Base-by-base conservation (phyloP, 2,797 vertebrate genomes). In the Aythya fuligula region DNA sequence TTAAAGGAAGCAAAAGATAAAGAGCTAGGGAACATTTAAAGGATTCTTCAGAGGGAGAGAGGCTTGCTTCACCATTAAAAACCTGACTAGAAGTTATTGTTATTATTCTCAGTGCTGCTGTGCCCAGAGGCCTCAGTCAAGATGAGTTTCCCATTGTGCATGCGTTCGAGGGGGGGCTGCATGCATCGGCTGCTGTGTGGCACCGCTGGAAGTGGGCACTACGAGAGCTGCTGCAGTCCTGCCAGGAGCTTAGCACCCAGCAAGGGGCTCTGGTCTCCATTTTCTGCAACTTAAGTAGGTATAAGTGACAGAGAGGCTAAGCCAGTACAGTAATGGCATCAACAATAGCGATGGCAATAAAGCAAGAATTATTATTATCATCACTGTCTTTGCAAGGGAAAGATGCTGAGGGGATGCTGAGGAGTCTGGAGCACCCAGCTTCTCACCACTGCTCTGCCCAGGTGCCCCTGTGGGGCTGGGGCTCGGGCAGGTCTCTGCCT, bases 1-100 rank as follows among this genome's bases (percentile, higher is more conserved):
- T 94, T 95, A 94, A 95, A 95, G 74, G 88, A 82, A 93, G 81
- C 65, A 66, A 87, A 93, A 96, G 93, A 96, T 95, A 72, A 96
- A 96, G 95, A 95, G 66, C 4, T 0, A 93, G 80, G 57, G 85
- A 84, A 87, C 15, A 3, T 83, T 87, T 87, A 83, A 93, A 89
- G 75, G 84, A 85, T 92, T 65, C 90, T 95, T 90, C 84, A 76
- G 89, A 70, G 77, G 10, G 69, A 72, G 60, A 1, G 32, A 53
- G 77, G 60, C 61, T 74, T 22, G 36, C 58, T 34, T 82, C 32
- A 22, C 77, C 81, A 62, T 89, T 89, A 87, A 92, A 86, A 86
- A 21, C 58, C 58, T 4, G 38, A 21, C 41, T 81, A 10, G 12
- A 81, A 90, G 56, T 66, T 78, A 81, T 36, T 88, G 77, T 70